phyloP scores from a whole-genome alignment of 2,888 invertebrate genomes.

The Diadromus collaris region DNA sequence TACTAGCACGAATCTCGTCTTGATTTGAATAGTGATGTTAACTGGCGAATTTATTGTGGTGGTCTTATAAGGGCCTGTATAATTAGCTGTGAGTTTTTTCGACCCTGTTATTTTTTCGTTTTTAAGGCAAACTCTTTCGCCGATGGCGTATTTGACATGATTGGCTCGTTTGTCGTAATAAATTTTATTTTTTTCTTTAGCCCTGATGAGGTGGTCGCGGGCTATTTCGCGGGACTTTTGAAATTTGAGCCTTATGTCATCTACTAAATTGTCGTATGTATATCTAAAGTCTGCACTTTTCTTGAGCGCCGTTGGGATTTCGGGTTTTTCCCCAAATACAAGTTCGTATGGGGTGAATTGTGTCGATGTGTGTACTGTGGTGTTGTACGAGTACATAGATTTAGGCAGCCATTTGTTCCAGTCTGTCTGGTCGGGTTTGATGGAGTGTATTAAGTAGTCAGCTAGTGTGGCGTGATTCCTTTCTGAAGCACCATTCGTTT shows the following conservation, averaged over 20 bases:
- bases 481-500: constrained; percentile 72
- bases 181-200: constrained; percentile 64
- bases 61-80: constrained; percentile 60
- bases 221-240: constrained; percentile 63
- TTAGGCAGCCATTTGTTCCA: constrained; percentile 72
- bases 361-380: constrained; percentile 67
- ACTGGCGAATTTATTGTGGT: constrained; percentile 60
- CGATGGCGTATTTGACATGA: constrained; percentile 52
- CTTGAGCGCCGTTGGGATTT: constrained; percentile 58
- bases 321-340: constrained; percentile 63
- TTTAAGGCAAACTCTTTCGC: constrained; percentile 61
- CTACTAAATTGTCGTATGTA: constrained; percentile 65
- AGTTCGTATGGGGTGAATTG: constrained; percentile 70
- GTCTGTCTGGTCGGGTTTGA: constrained; percentile 66
- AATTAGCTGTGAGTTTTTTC: constrained; percentile 41
- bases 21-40: constrained; percentile 48
- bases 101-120: constrained; percentile 48
- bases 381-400: constrained; percentile 70
- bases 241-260: constrained; percentile 64
- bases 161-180: constrained; percentile 62
- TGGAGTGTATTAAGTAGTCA: constrained; percentile 71
- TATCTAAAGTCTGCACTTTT: constrained; percentile 65
- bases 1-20: constrained; percentile 50
- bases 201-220: constrained; percentile 57
- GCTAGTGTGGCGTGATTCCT: constrained; percentile 70